Evolutionary conservation across 1,140 invertebrate species (phyloP), one percentile per base, ranked within the genome.

Genomic region (Bombus terrestris): DNA sequence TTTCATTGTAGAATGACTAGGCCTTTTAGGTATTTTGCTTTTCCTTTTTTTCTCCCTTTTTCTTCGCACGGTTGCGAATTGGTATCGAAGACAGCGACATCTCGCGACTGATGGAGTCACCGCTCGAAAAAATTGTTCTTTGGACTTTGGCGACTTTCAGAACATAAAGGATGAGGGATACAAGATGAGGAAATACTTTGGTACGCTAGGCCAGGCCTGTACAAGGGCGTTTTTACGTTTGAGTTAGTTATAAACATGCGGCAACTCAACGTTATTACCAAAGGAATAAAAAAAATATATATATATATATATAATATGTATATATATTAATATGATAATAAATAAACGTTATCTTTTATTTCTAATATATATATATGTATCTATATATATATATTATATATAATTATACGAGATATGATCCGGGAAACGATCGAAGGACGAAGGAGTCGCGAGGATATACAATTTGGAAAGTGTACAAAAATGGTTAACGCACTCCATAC

Each of bases 151-250:
- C 83, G 81, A 86, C 35, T 64, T 43, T 86, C 62, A 37, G 39
- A n/a, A 62, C 25, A 53, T 10, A 62, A n/a, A 62, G 53, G 68
- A 41, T 41, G 6, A 62, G 32, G 81, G 41, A 47, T 22, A 57
- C 25, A 85, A 79, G 88, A 85, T 76, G 85, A 89, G 84, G 83
- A 80, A 90, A 93, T 94, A 92, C 92, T 94, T 94, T 95, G 94
- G 94, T 95, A 95, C 95, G 95, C 95, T 95, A 95, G 94, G 92
- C 95, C 94, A 92, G 94, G 93, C 95, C 93, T 93, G 88, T 93
- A 89, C 62, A 89, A 90, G 79, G 90, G 88, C 41, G 76, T 90
- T 90, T n/a, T 88, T 75, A 84, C 91, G 66, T 91, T 91, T 84
- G 80, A 92, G 92, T 95, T 92, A 95, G 93, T 92, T 93, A 90